Percentiles rank a stretch among this genome's conserved stretches.
phyloP scores from a whole-genome alignment of 2,113 vertebrate genomes.

The Etheostoma cragini region DNA sequence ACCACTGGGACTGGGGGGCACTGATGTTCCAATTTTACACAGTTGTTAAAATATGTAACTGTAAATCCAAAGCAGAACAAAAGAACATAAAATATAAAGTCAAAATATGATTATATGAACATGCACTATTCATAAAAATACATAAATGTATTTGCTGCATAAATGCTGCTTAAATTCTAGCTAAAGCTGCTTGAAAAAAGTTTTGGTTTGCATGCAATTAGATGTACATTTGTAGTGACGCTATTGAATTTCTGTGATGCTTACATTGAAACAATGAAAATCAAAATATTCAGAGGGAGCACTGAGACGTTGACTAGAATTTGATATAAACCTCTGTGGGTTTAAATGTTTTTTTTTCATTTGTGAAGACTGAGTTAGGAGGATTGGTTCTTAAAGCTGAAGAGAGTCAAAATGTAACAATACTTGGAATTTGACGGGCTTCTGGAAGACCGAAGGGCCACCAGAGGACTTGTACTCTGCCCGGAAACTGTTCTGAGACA shows the following conservation, averaged over 20 bases:
- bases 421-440: slow-evolving; percentile 92
- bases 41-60: background rate
- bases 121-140: background rate
- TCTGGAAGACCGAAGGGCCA: slow-evolving; percentile 94
- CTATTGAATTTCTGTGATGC: background rate
- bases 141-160: too few relatives aligned
- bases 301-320: background rate
- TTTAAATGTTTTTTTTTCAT: background rate
- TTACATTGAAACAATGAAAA: background rate
- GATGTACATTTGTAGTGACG: background rate
- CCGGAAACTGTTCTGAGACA: slow-evolving; percentile 95
- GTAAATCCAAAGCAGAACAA: background rate
- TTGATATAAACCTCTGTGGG: background rate
- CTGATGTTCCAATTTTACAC: background rate
- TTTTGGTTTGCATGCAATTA: background rate
- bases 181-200: background rate
- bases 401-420: background rate
- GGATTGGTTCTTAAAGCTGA: background rate
- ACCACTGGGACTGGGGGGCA: background rate
- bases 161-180: background rate
- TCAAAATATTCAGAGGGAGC: background rate
- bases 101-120: background rate
- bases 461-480: slow-evolving; percentile 92
- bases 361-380: background rate
- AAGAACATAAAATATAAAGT: background rate